phyloP scores from a whole-genome alignment of 2,888 invertebrate genomes.

The Stenoptilia bipunctidactyla region DNA sequence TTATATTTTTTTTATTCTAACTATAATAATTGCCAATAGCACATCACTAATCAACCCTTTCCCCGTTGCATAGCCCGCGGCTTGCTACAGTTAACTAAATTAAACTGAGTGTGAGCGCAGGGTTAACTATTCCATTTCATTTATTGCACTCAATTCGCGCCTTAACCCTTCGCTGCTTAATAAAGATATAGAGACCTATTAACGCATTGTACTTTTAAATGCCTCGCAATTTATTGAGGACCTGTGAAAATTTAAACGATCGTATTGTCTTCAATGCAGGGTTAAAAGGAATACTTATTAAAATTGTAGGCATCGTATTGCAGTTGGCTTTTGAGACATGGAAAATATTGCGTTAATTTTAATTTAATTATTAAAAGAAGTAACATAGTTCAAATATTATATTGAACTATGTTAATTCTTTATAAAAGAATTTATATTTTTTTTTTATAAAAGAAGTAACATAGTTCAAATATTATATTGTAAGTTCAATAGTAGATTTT shows the following conservation, averaged over 20 bases:
- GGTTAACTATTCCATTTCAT: conserved; percentile 70
- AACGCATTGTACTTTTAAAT: conserved; percentile 40
- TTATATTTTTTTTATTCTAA: neutral
- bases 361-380: too few relatives aligned
- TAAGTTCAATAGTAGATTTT: too few relatives aligned
- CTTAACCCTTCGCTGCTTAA: conserved; percentile 57
- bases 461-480: too few relatives aligned
- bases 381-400: too few relatives aligned
- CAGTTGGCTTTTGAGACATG: too few relatives aligned
- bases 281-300: too few relatives aligned
- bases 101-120: conserved; percentile 68
- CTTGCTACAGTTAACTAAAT: conserved; percentile 68
- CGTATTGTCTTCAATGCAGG: too few relatives aligned
- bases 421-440: too few relatives aligned
- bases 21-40: conserved; percentile 16
- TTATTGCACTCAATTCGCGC: conserved; percentile 59
- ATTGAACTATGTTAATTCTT: too few relatives aligned
- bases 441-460: too few relatives aligned
- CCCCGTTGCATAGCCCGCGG: conserved; percentile 50
- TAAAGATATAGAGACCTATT: conserved; percentile 66
- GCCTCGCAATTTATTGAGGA: conserved; percentile 23
- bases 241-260: conserved; percentile 10
- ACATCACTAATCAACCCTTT: conserved; percentile 56
- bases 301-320: too few relatives aligned
- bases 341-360: too few relatives aligned